These are phyloP conservation scores for Saxidomus purpurata DNA, from an alignment of 1,140 invertebrate species.

Conservation along the genomic window DNA sequence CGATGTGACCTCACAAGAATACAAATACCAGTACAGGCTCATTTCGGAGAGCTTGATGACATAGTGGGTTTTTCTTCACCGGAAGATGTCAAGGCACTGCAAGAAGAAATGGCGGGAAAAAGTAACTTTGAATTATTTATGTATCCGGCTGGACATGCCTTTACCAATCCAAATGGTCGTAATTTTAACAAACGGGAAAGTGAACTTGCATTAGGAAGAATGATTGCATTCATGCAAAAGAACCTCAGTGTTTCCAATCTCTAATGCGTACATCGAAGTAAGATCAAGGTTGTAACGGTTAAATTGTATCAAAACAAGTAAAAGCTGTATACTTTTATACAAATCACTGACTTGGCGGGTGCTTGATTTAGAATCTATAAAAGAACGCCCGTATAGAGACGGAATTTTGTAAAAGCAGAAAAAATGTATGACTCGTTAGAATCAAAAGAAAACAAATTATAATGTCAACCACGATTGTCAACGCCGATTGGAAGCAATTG, in stretches of 20 bases:
- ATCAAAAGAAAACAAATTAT: no score
- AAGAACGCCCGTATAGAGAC: no score
- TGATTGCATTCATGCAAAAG: conserved; percentile 64
- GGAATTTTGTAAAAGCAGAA: no score
- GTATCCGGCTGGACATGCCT: conserved; percentile 69
- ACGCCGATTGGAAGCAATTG: no score
- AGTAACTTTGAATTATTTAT: conserved; percentile 56
- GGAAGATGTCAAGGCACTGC: conserved; percentile 47
- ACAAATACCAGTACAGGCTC: conserved; percentile 79
- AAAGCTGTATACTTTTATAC: no score
- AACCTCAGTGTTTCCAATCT: not conserved
- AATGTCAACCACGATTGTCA: no score
- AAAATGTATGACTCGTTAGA: no score
- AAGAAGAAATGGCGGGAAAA: conserved; percentile 53
- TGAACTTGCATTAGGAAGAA: conserved; percentile 50
- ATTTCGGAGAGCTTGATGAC: conserved; percentile 79
- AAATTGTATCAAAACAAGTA: no score
- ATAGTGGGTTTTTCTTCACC: conserved; percentile 70
- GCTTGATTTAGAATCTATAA: no score
- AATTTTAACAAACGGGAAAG: conserved; percentile 62
- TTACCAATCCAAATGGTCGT: conserved; percentile 57
- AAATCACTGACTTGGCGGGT: no score
- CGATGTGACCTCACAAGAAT: conserved; percentile 80
- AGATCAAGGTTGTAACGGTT: no score
- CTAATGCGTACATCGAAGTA: no score